Conservation (phyloP, 2,113 vertebrate genomes). For the Oryzias javanicus region DNA sequence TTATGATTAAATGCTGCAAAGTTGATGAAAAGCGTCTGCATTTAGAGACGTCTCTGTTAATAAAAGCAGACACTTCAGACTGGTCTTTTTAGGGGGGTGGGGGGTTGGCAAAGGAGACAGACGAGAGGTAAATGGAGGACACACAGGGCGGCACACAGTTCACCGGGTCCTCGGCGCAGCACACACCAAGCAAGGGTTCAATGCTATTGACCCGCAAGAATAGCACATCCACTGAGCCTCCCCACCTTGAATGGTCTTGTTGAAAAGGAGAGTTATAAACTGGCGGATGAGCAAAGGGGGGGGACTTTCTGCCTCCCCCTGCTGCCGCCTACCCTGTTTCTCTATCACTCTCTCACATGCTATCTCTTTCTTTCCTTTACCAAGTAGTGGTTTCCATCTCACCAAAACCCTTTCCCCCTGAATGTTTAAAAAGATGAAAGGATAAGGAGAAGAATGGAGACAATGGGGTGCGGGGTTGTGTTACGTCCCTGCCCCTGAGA, state of each 20-base stretch:
- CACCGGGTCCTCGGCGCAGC: slow-evolving; percentile 50
- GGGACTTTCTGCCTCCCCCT: slow-evolving; percentile 25
- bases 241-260: slow-evolving; percentile 64
- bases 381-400: slow-evolving; percentile 73
- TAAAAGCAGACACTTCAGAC: slow-evolving; percentile 1
- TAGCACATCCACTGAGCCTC: slow-evolving; percentile 47
- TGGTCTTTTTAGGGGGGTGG: slow-evolving; percentile 25
- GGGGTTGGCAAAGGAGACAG: slow-evolving; percentile 35
- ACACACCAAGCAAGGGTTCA: slow-evolving; percentile 39
- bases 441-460: slow-evolving; percentile 79
- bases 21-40: neutral
- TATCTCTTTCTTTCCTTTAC: slow-evolving; percentile 70
- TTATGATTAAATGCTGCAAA: neutral
- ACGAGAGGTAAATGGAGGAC: slow-evolving; percentile 44
- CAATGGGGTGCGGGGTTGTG: slow-evolving; percentile 74
- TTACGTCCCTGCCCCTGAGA: slow-evolving; percentile 78
- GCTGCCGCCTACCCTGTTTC: slow-evolving; percentile 8
- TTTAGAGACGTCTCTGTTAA: neutral
- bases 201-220: slow-evolving; percentile 57
- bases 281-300: slow-evolving; percentile 56
- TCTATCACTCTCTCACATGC: slow-evolving; percentile 51
- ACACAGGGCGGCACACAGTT: slow-evolving; percentile 44
- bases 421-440: slow-evolving; percentile 82
- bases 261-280: slow-evolving; percentile 67
- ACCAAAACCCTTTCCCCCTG: slow-evolving; percentile 65